These are phyloP conservation scores for Temnothorax nylanderi DNA, from an alignment of 1,140 invertebrate genomes.

Conservation along the genomic window DNA sequence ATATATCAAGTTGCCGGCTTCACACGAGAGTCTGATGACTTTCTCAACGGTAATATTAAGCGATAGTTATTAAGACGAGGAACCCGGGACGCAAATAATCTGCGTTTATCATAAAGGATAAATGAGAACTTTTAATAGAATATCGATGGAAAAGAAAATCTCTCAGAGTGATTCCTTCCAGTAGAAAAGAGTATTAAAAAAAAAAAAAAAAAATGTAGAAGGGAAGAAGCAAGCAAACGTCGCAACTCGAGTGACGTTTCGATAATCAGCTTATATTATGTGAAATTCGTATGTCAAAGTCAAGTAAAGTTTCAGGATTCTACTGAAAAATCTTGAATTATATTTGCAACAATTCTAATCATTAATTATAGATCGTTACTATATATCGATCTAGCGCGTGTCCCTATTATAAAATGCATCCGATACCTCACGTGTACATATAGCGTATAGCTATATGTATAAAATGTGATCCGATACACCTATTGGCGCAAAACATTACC, in stretches of 20 bases:
- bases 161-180: conserved; percentile 26
- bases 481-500: conserved; percentile 23
- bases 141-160: background rate
- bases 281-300: background rate
- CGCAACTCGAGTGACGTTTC: background rate
- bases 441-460: no score
- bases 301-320: conserved; percentile 23
- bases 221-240: background rate
- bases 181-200: conserved; percentile 3
- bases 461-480: background rate
- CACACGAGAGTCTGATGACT: conserved; percentile 13
- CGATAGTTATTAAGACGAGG: conserved; percentile 56
- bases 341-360: conserved; percentile 15
- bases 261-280: background rate
- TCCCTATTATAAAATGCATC: background rate
- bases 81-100: conserved; percentile 39
- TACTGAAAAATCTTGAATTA: background rate
- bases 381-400: background rate
- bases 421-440: background rate
- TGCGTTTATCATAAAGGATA: background rate
- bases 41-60: conserved; percentile 55
- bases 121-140: conserved; percentile 50
- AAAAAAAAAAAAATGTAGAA: background rate
- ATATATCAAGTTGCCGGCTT: conserved; percentile 40
- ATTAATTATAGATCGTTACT: background rate